These are phyloP conservation scores for Drosophila repleta DNA, from an alignment of 1,140 invertebrate genomes.

Conservation along the genomic window DNA sequence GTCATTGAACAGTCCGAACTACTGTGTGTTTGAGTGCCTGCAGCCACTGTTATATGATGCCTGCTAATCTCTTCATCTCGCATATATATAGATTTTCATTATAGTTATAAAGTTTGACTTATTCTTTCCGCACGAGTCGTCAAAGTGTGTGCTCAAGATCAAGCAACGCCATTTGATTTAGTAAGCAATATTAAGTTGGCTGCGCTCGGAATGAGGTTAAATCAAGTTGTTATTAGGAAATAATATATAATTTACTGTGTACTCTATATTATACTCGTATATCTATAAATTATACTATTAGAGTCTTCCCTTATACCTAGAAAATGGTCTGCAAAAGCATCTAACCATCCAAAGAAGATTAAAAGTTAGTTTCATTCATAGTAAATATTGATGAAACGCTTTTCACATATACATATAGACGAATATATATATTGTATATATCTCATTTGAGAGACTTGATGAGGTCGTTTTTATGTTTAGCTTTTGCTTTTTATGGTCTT, in stretches of 20 bases:
- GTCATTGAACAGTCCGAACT: too few relatives aligned
- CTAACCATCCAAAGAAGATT: neutral
- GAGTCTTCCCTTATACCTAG: too few relatives aligned
- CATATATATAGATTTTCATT: neutral
- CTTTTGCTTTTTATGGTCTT: conserved; percentile 16
- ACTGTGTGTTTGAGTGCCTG: neutral
- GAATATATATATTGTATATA: neutral
- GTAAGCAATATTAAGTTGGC: neutral
- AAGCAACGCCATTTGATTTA: too few relatives aligned
- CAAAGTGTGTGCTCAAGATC: too few relatives aligned
- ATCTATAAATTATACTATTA: too few relatives aligned
- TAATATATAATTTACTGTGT: too few relatives aligned
- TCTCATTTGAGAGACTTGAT: conserved; percentile 5
- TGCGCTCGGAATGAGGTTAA: too few relatives aligned
- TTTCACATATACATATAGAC: too few relatives aligned
- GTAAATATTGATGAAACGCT: neutral
- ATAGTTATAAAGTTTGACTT: neutral
- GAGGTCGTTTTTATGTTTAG: conserved; percentile 17
- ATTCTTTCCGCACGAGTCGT: too few relatives aligned
- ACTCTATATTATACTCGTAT: too few relatives aligned
- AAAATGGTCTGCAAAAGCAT: too few relatives aligned
- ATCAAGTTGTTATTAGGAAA: too few relatives aligned
- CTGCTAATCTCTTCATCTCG: neutral
- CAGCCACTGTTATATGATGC: conserved; percentile 13
- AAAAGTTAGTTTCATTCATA: neutral